These are phyloP conservation scores for Gonioctena quinquepunctata DNA, from an alignment of 1,140 invertebrate species.

Conservation along the genomic window DNA sequence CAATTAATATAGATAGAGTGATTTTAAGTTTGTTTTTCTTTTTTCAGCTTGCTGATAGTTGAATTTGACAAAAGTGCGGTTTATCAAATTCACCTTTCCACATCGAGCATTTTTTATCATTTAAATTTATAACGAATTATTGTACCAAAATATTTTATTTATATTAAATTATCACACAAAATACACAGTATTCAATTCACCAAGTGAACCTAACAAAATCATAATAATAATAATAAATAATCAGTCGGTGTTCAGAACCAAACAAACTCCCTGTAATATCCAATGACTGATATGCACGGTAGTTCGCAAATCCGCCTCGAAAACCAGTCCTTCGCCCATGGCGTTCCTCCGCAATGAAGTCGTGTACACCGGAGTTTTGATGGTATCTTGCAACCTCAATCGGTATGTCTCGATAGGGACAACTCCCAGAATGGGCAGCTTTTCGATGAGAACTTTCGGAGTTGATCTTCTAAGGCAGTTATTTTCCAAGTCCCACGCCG, in stretches of 20 bases:
- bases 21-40: no score
- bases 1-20: no score
- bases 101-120: not conserved
- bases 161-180: constrained; percentile 12
- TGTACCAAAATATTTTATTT: constrained; percentile 42
- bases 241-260: constrained; percentile 79
- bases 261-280: constrained; percentile 85
- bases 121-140: constrained; percentile 24
- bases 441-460: constrained; percentile 84
- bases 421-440: constrained; percentile 80
- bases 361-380: constrained; percentile 84
- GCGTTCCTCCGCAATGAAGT: constrained; percentile 82
- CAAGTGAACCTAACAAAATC: no score
- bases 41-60: not conserved
- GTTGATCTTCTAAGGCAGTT: constrained; percentile 73
- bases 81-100: constrained; percentile 35
- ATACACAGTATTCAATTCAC: not conserved
- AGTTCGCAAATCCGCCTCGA: constrained; percentile 83
- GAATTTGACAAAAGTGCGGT: constrained; percentile 36
- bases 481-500: constrained; percentile 77
- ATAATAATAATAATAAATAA: not conserved
- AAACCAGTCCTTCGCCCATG: constrained; percentile 87
- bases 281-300: constrained; percentile 81
- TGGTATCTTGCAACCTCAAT: constrained; percentile 84
- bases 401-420: constrained; percentile 84